Percentiles rank a stretch among this genome's conserved stretches.
phyloP scores from a whole-genome alignment of 2,797 vertebrate species.

The Enteromius paludinosus region DNA sequence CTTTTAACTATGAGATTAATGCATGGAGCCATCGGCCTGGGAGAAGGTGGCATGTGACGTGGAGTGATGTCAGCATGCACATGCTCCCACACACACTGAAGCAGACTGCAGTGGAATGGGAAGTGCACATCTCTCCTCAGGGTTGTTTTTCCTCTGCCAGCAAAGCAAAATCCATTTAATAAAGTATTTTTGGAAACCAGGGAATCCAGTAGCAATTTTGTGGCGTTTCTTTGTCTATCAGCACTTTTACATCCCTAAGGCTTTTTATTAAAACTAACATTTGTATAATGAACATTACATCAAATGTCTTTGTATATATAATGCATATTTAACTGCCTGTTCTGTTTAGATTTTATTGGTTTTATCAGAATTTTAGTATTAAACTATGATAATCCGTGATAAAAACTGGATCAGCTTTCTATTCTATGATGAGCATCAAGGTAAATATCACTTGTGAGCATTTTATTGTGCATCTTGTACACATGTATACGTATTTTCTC shows the following conservation, averaged over 20 bases:
- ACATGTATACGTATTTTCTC: neutral
- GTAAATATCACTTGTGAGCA: neutral
- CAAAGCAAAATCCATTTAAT: neutral
- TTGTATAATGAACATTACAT: neutral
- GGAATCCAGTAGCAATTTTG: neutral
- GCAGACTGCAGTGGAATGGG: conserved; percentile 6
- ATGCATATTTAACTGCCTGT: neutral
- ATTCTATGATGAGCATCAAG: neutral
- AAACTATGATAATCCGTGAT: neutral
- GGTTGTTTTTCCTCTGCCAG: neutral
- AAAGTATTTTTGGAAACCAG: neutral
- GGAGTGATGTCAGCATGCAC: conserved; percentile 5
- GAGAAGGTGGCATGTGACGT: conserved; percentile 26
- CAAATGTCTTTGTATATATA: neutral
- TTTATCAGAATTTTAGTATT: neutral
- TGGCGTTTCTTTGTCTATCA: neutral
- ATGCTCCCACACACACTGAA: neutral
- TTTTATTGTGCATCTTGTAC: neutral
- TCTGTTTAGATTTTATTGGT: neutral
- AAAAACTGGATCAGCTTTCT: neutral
- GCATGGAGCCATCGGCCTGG: conserved; percentile 11
- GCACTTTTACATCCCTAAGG: neutral
- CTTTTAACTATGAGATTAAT: conserved; percentile 42
- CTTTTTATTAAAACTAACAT: conserved; percentile 4
- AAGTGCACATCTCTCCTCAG: neutral